Evolutionary conservation across 2,113 vertebrate species (phyloP).

Genomic region (Hippocampus guttulatus): DNA sequence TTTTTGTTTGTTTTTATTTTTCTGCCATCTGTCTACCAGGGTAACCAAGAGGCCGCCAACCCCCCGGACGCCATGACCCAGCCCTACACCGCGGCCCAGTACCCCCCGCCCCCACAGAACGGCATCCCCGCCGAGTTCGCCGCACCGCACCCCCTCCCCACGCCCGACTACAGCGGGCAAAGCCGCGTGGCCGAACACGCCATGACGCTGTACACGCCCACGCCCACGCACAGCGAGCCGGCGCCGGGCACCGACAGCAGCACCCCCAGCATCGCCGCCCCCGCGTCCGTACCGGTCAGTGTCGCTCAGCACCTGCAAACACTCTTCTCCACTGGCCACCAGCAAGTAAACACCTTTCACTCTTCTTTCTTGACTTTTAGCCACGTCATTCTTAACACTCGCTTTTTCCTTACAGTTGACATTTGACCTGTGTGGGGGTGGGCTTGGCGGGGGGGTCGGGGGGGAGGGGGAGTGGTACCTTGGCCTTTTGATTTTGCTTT

Average conservation of each 20-base stretch:
- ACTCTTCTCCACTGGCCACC: conserved; percentile 59
- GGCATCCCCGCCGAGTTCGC: conserved; percentile 86
- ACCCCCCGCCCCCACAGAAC: conserved; percentile 86
- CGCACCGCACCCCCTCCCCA: conserved; percentile 78
- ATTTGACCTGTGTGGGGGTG: no score
- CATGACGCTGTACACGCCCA: conserved; percentile 90
- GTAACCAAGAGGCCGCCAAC: conserved; percentile 93
- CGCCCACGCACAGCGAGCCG: conserved; percentile 87
- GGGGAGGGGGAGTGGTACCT: no score
- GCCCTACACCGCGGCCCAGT: conserved; percentile 88
- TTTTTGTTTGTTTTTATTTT: neutral
- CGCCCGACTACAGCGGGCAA: conserved; percentile 88
- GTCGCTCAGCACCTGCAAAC: conserved; percentile 58
- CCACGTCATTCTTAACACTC: neutral
- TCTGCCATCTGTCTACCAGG: conserved; percentile 63
- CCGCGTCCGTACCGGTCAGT: conserved; percentile 86
- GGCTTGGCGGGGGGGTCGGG: no score
- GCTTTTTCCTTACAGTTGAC: neutral
- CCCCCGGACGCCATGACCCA: conserved; percentile 92
- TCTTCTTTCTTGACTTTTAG: neutral
- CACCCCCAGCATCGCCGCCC: conserved; percentile 81
- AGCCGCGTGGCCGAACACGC: conserved; percentile 86
- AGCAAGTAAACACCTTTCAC: conserved; percentile 53
- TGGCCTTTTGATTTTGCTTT: no score
- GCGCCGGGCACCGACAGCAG: conserved; percentile 79